Conservation (phyloP, 2,113 vertebrate species). For the Panthera uncia region DNA sequence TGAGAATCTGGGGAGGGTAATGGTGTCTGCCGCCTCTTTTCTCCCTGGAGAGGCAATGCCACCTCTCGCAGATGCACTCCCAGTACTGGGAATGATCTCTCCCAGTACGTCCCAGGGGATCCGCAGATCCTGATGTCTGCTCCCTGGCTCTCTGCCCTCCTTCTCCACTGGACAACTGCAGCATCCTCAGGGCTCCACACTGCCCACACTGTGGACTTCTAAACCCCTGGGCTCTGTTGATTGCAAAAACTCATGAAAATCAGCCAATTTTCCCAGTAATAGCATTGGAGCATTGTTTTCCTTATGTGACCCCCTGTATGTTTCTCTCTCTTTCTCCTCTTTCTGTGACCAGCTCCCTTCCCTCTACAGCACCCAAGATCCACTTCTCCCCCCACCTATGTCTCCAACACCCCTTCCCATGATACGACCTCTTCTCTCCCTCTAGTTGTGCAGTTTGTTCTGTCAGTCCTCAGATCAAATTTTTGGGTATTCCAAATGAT, state of each 20-base stretch:
- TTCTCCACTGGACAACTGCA: background rate
- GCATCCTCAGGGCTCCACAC: background rate
- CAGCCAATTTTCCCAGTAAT: background rate
- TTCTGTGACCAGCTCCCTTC: background rate
- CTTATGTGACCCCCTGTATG: background rate
- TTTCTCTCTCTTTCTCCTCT: background rate
- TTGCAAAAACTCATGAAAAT: background rate
- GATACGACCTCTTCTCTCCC: background rate
- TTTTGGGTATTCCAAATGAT: background rate
- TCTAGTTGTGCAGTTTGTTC: background rate
- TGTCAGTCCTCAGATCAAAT: background rate
- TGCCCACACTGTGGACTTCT: background rate
- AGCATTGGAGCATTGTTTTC: background rate
- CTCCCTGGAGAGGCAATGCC: background rate
- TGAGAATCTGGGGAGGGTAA: background rate
- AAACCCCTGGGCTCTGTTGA: background rate
- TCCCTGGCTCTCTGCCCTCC: background rate
- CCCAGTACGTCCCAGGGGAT: background rate
- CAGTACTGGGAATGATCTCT: background rate
- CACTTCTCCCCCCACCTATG: background rate
- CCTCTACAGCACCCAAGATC: background rate
- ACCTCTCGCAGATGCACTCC: background rate
- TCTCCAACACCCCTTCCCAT: background rate
- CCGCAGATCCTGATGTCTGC: background rate
- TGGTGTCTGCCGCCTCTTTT: background rate